These are phyloP conservation scores for Corythornis vintsioides DNA, from an alignment of 2,113 vertebrate species.

Conservation along the genomic window DNA sequence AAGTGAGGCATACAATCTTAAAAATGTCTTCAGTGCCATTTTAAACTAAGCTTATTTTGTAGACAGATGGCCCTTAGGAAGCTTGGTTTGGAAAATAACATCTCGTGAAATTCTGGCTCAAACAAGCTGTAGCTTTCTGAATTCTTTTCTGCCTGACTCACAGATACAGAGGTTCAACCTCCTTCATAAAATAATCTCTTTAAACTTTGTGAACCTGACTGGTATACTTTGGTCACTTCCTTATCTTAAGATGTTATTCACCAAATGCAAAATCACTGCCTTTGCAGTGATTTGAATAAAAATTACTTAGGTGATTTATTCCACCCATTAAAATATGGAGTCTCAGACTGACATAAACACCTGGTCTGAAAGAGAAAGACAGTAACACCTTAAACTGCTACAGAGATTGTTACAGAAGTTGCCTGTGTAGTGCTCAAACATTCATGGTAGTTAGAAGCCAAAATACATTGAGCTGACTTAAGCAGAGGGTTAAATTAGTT, in stretches of 20 bases:
- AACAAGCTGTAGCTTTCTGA: neutral
- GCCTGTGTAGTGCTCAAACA: neutral
- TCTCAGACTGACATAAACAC: neutral
- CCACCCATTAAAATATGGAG: neutral
- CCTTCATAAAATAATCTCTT: neutral
- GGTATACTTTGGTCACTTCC: neutral
- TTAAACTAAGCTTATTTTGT: neutral
- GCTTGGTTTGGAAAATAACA: slow-evolving; percentile 14
- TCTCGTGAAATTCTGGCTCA: neutral
- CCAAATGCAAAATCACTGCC: neutral
- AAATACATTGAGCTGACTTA: neutral
- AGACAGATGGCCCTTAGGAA: neutral
- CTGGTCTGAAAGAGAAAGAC: neutral
- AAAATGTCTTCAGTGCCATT: neutral
- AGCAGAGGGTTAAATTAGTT: neutral
- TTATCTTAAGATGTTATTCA: neutral
- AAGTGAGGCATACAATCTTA: neutral
- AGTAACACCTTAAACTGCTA: neutral
- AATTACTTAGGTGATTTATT: neutral
- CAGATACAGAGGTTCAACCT: neutral
- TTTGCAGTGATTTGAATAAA: neutral
- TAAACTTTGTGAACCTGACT: neutral
- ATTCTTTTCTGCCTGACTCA: neutral
- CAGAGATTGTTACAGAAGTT: neutral
- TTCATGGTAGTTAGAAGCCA: neutral